Conservation (phyloP, 1,140 invertebrate species). For the Octopus bimaculoides region DNA sequence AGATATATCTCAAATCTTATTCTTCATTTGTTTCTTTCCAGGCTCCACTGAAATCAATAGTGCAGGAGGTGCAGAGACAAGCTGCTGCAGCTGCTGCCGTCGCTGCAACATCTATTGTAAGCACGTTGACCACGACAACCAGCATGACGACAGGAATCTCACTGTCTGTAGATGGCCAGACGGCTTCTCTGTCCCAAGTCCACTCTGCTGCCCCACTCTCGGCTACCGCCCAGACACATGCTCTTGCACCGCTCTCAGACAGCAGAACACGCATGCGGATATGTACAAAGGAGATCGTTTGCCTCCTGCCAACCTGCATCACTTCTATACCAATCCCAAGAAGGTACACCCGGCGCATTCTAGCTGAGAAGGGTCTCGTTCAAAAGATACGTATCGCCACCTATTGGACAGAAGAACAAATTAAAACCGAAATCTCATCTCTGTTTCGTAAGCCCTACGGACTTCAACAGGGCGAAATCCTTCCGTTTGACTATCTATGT, state of each 20-base stretch:
- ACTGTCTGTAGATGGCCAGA: neutral
- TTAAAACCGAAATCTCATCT: neutral
- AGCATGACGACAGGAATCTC: neutral
- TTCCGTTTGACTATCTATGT: conserved; percentile 9
- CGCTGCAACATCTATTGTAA: neutral
- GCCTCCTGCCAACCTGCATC: conserved; percentile 9
- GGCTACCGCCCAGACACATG: neutral
- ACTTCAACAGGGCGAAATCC: conserved; percentile 5
- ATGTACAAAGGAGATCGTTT: conserved; percentile 10
- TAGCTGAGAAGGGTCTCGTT: conserved; percentile 7
- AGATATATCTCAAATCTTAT: neutral
- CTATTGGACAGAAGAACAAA: conserved; percentile 14
- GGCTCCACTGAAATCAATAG: conserved; percentile 8
- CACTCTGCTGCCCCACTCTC: neutral
- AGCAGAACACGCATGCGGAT: neutral
- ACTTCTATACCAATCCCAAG: conserved; percentile 10
- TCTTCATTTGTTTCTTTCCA: neutral
- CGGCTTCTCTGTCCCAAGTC: neutral
- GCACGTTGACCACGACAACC: neutral
- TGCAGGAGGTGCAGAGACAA: neutral
- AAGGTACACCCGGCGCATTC: conserved; percentile 3
- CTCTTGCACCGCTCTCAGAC: neutral
- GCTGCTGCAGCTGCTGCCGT: neutral
- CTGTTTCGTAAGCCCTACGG: conserved; percentile 10
- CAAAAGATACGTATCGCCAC: conserved; percentile 12